phyloP scores from a whole-genome alignment of 2,888 invertebrate genomes.

The Pyrochroa serraticornis region DNA sequence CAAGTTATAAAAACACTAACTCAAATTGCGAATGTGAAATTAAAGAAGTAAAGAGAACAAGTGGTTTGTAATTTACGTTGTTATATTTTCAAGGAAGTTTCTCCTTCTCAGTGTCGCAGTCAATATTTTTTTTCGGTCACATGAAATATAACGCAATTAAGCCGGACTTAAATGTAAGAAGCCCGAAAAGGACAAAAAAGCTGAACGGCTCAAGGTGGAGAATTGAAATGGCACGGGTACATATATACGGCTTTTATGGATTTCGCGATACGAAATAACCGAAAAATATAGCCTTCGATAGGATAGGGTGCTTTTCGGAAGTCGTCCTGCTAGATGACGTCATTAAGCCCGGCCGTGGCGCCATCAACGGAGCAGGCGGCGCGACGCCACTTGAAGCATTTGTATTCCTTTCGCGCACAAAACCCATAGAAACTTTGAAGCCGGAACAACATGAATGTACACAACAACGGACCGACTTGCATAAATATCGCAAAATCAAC shows the following conservation, averaged over 20 bases:
- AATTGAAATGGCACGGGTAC: conserved; percentile 28
- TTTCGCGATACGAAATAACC: conserved; percentile 31
- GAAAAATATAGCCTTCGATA: conserved; percentile 35
- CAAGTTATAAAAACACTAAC: neutral
- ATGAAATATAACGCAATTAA: conserved; percentile 32
- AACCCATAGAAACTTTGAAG: conserved; percentile 47
- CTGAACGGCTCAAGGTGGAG: conserved; percentile 25
- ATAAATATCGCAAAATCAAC: conserved; percentile 24
- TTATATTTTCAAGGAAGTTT: conserved; percentile 22
- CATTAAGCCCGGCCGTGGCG: conserved; percentile 51
- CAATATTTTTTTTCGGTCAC: conserved; percentile 24
- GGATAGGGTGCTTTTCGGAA: conserved; percentile 49
- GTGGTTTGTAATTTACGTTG: conserved; percentile 24
- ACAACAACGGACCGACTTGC: conserved; percentile 31
- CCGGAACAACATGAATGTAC: conserved; percentile 47
- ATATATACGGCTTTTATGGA: conserved; percentile 30
- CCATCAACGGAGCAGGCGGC: conserved; percentile 46
- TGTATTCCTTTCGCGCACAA: conserved; percentile 48
- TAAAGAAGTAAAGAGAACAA: conserved; percentile 12
- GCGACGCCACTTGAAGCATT: conserved; percentile 51
- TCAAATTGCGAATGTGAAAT: neutral
- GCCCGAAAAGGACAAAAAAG: conserved; percentile 23
- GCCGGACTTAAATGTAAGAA: conserved; percentile 13
- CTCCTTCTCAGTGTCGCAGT: conserved; percentile 24
- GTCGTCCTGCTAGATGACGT: conserved; percentile 53